Evolutionary conservation across 2,113 vertebrate species (phyloP), one percentile per base, ranked within the genome.

Genomic region (Dascyllus trimaculatus): DNA sequence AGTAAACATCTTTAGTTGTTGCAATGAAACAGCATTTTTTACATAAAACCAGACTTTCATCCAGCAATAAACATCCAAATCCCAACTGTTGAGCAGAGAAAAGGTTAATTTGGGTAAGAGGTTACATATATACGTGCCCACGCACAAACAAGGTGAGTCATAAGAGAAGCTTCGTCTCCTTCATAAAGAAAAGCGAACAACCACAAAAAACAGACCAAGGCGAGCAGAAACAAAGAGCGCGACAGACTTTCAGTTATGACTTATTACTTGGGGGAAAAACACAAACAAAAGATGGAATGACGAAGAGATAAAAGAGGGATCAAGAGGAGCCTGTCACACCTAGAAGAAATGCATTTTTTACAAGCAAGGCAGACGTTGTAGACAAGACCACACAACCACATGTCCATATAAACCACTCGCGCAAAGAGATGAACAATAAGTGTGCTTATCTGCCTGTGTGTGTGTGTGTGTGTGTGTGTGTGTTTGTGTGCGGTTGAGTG

Each of bases 401-500:
- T 48, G 72, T 63, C 64, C 10, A 26, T 29, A 35, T 10, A 74
- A 71, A 53, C 21, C 22, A 2, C 68, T 66, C 35, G 1, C 70
- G 65, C 80, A 80, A 43, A 84, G 35, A 61, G n/a, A 46, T 13
- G 59, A 81, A 68, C 75, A 78, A 81, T 75, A 66, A 63, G 66
- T 40, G 78, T 76, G 70, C 64, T 62, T 82, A 62, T 76, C 51
- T 75, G 29, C 1, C 4, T 29, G 29, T 29, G 3, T 29, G 29
- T 1, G 29, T 29, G 29, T 29, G 3, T 29, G 48, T 74, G 57
- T 78, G 67, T 52, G 51, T 48, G 71, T 43, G 53, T 69, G 65
- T 69, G 73, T 88, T 35, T 87, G 86, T 85, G 86, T 78, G 86
- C 58, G 80, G 83, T 8, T 71, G 76, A 84, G 85, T 87, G 84